Conservation (phyloP, 2,113 vertebrate genomes). For the Cyanistes caeruleus region DNA sequence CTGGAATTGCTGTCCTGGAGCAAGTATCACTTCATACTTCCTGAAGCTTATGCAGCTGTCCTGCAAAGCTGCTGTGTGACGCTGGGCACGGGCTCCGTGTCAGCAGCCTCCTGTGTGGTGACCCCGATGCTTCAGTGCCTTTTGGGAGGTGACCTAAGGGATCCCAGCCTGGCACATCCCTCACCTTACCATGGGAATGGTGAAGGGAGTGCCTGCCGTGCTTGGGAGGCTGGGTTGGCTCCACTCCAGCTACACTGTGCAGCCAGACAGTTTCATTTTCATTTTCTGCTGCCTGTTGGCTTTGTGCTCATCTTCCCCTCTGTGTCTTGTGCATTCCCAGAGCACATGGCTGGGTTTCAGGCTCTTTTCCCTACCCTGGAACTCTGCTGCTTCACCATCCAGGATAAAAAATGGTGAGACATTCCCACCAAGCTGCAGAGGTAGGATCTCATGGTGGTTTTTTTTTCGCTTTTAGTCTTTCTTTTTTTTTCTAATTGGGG, state of each 20-base stretch:
- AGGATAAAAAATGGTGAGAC: neutral
- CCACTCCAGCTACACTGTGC: fast-evolving
- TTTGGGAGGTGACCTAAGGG: fast-evolving
- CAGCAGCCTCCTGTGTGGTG: fast-evolving
- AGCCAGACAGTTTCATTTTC: neutral
- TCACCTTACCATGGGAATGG: neutral
- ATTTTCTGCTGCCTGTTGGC: neutral
- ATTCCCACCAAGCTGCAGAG: neutral
- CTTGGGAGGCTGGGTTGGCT: neutral
- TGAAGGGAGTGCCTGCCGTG: neutral
- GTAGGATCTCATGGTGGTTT: neutral
- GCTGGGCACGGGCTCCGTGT: fast-evolving
- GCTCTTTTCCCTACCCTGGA: neutral
- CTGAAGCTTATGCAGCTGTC: neutral
- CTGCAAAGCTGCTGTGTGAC: neutral
- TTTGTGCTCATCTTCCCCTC: neutral
- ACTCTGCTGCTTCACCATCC: neutral
- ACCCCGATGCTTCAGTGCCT: neutral
- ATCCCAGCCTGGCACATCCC: neutral
- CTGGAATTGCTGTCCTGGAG: neutral
- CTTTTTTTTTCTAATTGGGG: neutral
- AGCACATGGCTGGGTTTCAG: neutral
- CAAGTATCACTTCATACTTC: neutral
- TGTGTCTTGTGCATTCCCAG: neutral
- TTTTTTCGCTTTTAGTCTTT: neutral